Conservation (phyloP, 1,140 invertebrate genomes). For the Bombus soroeensis region DNA sequence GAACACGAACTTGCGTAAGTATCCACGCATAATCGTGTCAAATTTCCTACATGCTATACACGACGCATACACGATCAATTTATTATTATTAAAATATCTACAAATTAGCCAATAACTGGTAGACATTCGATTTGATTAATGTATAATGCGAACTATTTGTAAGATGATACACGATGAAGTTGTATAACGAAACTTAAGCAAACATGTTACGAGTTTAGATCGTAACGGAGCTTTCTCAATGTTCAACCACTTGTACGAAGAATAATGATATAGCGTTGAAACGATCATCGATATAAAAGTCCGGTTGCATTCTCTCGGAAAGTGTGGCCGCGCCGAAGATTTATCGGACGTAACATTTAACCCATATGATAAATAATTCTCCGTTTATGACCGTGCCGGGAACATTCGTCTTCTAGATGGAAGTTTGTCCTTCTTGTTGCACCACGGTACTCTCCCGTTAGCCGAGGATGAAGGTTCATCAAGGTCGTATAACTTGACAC, state of each 20-base stretch:
- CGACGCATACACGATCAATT: neutral
- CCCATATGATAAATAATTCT: conserved; percentile 64
- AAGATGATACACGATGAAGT: neutral
- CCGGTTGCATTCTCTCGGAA: conserved; percentile 52
- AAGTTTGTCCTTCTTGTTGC: conserved; percentile 35
- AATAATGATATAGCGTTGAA: conserved; percentile 52
- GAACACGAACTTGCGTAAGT: no score
- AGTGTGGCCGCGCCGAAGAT: conserved; percentile 41
- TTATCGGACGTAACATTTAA: conserved; percentile 63
- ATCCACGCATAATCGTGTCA: no score
- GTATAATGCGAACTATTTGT: neutral
- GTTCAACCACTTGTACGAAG: conserved; percentile 49
- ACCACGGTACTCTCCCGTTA: conserved; percentile 35
- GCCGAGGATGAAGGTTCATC: conserved; percentile 37
- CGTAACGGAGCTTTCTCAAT: conserved; percentile 61
- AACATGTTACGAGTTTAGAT: neutral
- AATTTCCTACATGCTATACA: no score
- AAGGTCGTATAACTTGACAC: conserved; percentile 23
- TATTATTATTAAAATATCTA: neutral
- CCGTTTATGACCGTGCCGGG: conserved; percentile 43
- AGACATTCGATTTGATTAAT: neutral
- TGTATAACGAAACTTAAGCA: neutral
- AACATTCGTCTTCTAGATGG: conserved; percentile 44
- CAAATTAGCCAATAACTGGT: neutral
- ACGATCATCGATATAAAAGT: conserved; percentile 63